Evolutionary conservation across 2,888 invertebrate species (phyloP).

Genomic region (Incurvaria masculella): DNA sequence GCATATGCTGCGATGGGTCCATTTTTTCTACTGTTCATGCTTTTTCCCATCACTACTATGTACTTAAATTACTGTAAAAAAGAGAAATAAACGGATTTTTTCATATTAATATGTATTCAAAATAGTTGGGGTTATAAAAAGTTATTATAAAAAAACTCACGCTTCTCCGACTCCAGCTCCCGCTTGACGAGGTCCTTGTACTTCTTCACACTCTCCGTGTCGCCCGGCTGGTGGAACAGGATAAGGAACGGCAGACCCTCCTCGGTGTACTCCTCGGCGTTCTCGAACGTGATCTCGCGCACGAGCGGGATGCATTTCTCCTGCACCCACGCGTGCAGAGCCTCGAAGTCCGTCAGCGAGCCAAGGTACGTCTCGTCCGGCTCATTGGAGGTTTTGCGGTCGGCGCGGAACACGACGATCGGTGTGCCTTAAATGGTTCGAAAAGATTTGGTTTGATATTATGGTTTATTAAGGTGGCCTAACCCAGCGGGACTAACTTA

Average conservation of each 20-base stretch:
- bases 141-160: conserved; percentile 55
- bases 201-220: conserved; percentile 75
- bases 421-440: conserved; percentile 62
- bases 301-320: conserved; percentile 96
- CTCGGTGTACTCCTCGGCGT: conserved; percentile 98
- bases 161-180: conserved; percentile 84
- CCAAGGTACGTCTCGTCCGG: conserved; percentile 83
- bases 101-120: background rate
- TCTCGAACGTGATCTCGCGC: conserved; percentile 98
- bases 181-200: conserved; percentile 78
- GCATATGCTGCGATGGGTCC: too few relatives aligned
- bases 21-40: too few relatives aligned
- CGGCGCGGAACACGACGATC: conserved; percentile 79
- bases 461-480: too few relatives aligned
- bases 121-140: background rate
- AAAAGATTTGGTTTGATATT: too few relatives aligned
- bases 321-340: conserved; percentile 84
- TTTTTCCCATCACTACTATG: too few relatives aligned
- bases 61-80: too few relatives aligned
- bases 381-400: conserved; percentile 74
- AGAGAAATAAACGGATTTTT: background rate
- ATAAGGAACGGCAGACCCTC: conserved; percentile 98
- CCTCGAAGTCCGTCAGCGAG: conserved; percentile 71
- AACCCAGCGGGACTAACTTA: too few relatives aligned
- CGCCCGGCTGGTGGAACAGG: conserved; percentile 87